A percentile compares a stretch with the other conserved stretches of the same genome.
Evolutionary conservation across 2,888 invertebrate species (phyloP).

Genomic region (Oxystoma pomonae): DNA sequence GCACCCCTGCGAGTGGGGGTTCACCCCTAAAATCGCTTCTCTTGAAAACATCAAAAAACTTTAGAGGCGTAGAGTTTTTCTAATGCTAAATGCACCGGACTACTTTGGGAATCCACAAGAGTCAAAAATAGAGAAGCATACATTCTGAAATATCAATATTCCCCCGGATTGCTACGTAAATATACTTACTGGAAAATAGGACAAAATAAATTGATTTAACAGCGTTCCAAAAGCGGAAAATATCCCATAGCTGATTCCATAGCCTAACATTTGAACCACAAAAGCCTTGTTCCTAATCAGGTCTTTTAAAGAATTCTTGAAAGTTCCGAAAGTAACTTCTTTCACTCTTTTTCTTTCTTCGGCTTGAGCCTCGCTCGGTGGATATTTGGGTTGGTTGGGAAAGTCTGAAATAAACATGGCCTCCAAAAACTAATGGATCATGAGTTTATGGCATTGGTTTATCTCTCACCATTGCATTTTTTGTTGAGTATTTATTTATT

Average conservation of each 20-base stretch:
- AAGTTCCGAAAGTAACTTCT: conserved; percentile 50
- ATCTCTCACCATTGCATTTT: no score
- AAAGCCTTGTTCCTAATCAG: conserved; percentile 76
- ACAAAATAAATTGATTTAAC: conserved; percentile 78
- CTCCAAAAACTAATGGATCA: background rate
- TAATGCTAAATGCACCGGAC: no score
- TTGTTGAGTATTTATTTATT: no score
- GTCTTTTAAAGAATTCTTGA: conserved; percentile 65
- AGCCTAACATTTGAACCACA: conserved; percentile 73
- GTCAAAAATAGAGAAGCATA: no score
- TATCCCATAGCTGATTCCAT: conserved; percentile 89
- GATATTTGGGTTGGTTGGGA: conserved; percentile 52
- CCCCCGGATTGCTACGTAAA: no score
- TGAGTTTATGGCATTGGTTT: no score
- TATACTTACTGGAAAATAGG: conserved; percentile 71
- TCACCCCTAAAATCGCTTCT: no score
- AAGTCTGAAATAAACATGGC: conserved; percentile 49
- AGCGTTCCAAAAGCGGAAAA: conserved; percentile 95
- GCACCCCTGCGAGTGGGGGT: no score
- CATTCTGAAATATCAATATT: no score
- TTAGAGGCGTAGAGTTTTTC: no score
- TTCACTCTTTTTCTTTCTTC: conserved; percentile 52
- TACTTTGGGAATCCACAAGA: no score
- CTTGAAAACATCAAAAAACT: no score
- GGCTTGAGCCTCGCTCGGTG: conserved; percentile 55